A percentile compares a stretch with the other conserved stretches of the same genome.
Evolutionary conservation across 2,113 vertebrate genomes (phyloP).

Genomic region (Sorex araneus): DNA sequence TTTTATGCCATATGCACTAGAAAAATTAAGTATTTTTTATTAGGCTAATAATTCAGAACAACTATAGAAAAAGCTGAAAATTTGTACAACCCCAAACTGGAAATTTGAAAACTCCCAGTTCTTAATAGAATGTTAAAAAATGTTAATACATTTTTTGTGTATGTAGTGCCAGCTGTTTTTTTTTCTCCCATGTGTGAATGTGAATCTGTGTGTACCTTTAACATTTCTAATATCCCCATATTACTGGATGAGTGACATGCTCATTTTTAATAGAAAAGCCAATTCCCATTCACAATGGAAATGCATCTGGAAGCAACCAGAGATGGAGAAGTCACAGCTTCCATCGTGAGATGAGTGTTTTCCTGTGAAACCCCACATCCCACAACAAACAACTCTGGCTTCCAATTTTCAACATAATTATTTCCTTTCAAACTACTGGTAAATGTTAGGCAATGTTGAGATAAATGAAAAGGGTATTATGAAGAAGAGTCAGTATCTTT

Average conservation of each 20-base stretch:
- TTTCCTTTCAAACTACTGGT: constrained; percentile 45
- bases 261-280: constrained; percentile 51
- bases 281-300: constrained; percentile 38
- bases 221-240: neutral
- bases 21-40: neutral
- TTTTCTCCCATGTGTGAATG: neutral
- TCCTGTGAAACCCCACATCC: neutral
- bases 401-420: constrained; percentile 31
- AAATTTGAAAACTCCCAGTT: constrained; percentile 2
- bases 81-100: neutral
- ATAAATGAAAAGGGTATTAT: constrained; percentile 23
- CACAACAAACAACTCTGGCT: neutral
- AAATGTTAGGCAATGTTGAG: constrained; percentile 11
- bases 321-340: neutral
- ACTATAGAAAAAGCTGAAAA: constrained; percentile 21
- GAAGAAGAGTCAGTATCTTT: constrained; percentile 52
- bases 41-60: neutral
- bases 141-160: constrained; percentile 23
- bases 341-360: neutral
- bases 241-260: constrained; percentile 7
- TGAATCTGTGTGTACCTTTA: neutral
- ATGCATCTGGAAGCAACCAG: constrained; percentile 21
- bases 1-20: neutral
- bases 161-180: neutral
- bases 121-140: too few relatives aligned